Evolutionary conservation across 2,888 invertebrate species (phyloP), one percentile per base, ranked within the genome.

Genomic region (Trachelus troglodyta): DNA sequence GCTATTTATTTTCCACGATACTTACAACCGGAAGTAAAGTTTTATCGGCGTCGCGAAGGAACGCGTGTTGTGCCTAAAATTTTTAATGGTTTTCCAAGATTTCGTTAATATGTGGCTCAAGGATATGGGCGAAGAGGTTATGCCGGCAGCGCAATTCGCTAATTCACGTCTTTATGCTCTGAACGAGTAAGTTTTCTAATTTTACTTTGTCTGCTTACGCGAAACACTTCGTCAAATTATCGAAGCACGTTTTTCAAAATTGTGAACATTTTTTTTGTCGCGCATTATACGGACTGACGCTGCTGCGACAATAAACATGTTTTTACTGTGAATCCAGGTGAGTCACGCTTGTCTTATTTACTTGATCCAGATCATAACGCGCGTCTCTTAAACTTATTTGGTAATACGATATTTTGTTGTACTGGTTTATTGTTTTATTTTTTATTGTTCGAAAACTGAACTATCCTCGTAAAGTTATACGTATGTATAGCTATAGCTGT

Each of bases 111-210:
- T 89, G 88, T 86, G 84, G 85, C 83, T 87, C 75, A 87, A 87
- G 84, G 83, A 85, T 79, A 83, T 81, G 69, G 82, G 78, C 76
- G 82, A 86, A 76, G 85, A 83, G 76, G 82, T 76, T 78, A 81
- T 83, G 69, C 75, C 82, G 37, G 78, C 82, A 73, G 82, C 80
- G 78, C 84, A 86, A 80, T 84, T 86, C 74, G 79, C 80, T 75
- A 85, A 83, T 80, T 83, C 86, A 69, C 85, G 85, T 75, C 79
- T 84, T 77, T 79, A 79, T 78, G 87, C 83, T 74, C 86, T 83
- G 37, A 88, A 89, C 77, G 88, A 89, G 89, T 89, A 87, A 89
- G 89, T 89, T 40, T 6, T 34, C 1, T 4, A 34, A 56, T 56
- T 56, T 56, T 23, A 23, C 56, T 23, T 56, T 23, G 23, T 56